Evolutionary conservation across 2,888 invertebrate genomes (phyloP).

Genomic region (Eretmocerus hayati): DNA sequence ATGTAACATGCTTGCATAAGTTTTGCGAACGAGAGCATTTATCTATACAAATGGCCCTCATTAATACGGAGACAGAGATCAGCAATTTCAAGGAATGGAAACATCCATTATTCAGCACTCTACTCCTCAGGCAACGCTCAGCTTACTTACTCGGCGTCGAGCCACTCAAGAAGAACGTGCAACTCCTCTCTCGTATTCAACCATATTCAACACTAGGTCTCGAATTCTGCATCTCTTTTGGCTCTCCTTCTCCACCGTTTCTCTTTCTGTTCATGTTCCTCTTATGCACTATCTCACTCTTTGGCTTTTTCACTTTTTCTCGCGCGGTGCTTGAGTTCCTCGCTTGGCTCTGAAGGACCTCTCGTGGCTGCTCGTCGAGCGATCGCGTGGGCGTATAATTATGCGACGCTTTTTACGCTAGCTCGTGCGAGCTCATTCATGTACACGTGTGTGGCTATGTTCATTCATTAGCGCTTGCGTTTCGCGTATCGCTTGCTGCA

Average conservation of each 20-base stretch:
- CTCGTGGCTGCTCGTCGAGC: slow-evolving; percentile 9
- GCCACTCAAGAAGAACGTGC: background rate
- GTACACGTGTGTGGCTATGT: background rate
- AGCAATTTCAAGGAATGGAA: background rate
- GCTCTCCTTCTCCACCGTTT: background rate
- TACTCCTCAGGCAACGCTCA: background rate
- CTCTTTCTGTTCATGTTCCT: slow-evolving; percentile 1
- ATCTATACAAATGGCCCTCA: too few species aligned
- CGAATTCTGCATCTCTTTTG: background rate
- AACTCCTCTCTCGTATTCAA: background rate
- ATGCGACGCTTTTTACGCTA: slow-evolving; percentile 16
- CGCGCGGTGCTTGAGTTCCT: too few species aligned
- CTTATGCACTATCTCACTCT: too few species aligned
- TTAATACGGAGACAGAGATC: background rate
- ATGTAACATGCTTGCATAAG: too few species aligned
- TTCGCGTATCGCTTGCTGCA: too few species aligned
- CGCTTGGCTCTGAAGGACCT: background rate
- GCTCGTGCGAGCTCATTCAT: slow-evolving; percentile 1
- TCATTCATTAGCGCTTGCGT: slow-evolving; percentile 15
- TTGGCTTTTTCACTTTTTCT: too few species aligned
- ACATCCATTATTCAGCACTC: background rate
- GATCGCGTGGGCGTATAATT: slow-evolving; percentile 21
- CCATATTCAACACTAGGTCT: background rate
- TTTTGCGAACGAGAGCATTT: too few species aligned
- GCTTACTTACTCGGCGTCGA: background rate